Base-by-base conservation (phyloP, 2,888 invertebrate genomes). In the Schrankia costaestrigalis region DNA sequence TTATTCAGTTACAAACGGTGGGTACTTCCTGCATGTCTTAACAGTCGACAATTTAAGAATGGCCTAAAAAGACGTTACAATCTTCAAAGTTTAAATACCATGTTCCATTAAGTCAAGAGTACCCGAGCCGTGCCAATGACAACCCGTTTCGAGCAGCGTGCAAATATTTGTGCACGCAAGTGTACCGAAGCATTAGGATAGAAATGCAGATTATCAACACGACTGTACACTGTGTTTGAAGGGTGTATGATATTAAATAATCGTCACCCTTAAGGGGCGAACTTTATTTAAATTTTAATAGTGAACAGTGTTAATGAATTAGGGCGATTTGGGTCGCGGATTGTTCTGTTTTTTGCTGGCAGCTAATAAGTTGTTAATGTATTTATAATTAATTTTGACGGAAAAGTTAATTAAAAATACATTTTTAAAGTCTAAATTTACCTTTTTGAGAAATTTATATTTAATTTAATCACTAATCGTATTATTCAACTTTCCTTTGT, bases 121-220 rank as follows among this genome's bases (percentile, higher is more conserved):
- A 42, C 35, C 56, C 54, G 50, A 51, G 47, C 46, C 64, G 63
- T 83, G 81, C 49, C 72, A 60, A 50, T 72, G 78, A 85, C 84
- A 84, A 71, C 74, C 73, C 68, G 68, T 62, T 70, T 80, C 58
- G 71, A 87, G 86, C 64, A 69, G 53, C 58, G 47, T 45, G 73
- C 71, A 73, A 87, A 87, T 84, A 83, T 87, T 87, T 78, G 82
- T 62, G 46, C 56, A 62, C 55, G 66, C 67, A 56, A 78, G 76
- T 80, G 73, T 75, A 72, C 70, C 47, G 51, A 59, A 46, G 66
- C 72, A 71, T 77, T 78, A 71, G 69, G 61, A 67, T 61, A 61
- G 64, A 68, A 67, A 78, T 79, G 75, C 78, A 81, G 80, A 78
- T 78, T 77, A 74, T 60, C 49, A 36, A 35, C 58, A 52, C 46